Evolutionary conservation across 1,140 invertebrate species (phyloP).

Genomic region (Globodera rostochiensis): DNA sequence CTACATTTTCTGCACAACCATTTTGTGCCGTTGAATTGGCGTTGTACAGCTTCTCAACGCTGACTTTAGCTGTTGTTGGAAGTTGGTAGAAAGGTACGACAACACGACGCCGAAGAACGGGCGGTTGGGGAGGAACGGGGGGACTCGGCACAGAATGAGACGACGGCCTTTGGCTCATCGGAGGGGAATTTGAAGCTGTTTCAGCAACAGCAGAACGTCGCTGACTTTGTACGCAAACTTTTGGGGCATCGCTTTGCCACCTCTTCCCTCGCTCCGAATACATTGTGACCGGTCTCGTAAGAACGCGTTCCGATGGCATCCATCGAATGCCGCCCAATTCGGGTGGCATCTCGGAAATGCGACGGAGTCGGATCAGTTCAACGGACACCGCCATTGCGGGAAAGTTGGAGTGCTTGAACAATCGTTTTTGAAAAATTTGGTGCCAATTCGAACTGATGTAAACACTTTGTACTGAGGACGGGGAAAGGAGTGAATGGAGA

Average conservation of each 20-base stretch:
- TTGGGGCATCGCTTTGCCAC: not conserved
- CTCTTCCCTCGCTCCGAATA: slow-evolving; percentile 8
- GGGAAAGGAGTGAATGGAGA: not conserved
- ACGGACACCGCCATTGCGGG: not conserved
- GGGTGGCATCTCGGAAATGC: slow-evolving; percentile 17
- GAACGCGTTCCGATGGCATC: not conserved
- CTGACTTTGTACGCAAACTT: not conserved
- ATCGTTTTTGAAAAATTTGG: too few relatives aligned
- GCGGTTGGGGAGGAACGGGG: not conserved
- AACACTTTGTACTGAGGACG: not conserved
- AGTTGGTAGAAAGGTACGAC: not conserved
- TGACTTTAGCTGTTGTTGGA: not conserved
- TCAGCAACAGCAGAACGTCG: not conserved
- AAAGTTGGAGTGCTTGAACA: not conserved
- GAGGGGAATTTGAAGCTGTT: not conserved
- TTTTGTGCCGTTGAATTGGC: not conserved
- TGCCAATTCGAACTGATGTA: too few relatives aligned
- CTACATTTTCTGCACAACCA: not conserved
- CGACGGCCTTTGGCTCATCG: too few relatives aligned
- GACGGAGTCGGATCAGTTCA: slow-evolving; percentile 20
- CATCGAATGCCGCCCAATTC: not conserved
- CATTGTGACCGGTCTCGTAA: slow-evolving; percentile 10
- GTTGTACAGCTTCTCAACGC: not conserved
- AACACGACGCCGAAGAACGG: not conserved
- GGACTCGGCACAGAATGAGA: not conserved